Conservation (phyloP, 2,888 invertebrate species). For the Drosophila greeni region DNA sequence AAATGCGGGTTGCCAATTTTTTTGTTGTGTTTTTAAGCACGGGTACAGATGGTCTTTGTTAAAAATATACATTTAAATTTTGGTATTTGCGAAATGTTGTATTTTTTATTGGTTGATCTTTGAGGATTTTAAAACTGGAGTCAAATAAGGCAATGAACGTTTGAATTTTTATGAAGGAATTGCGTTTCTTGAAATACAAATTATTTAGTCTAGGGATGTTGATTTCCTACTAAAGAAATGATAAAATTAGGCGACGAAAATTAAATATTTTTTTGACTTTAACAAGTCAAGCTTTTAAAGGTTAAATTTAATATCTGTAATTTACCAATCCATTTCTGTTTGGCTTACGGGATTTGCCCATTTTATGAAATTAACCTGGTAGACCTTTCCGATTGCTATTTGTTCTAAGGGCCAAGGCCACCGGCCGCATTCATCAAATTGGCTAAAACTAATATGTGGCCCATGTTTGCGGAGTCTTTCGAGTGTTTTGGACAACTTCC, state of each 20-base stretch:
- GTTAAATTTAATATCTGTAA: neutral
- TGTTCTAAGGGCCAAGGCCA: constrained; percentile 1
- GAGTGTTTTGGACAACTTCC: constrained; percentile 7
- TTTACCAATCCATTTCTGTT: neutral
- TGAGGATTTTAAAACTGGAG: too few species aligned
- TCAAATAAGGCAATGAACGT: neutral
- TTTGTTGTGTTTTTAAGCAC: too few species aligned
- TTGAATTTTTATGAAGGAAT: neutral
- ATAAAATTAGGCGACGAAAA: neutral
- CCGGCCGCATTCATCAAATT: constrained; percentile 32
- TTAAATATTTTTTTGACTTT: neutral
- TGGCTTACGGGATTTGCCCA: neutral
- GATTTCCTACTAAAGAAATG: neutral
- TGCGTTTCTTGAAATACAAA: neutral
- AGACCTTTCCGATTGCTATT: constrained; percentile 18
- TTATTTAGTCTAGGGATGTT: too few species aligned
- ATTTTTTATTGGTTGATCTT: neutral
- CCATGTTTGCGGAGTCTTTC: constrained; percentile 40
- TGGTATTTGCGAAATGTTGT: neutral
- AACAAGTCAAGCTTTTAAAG: neutral
- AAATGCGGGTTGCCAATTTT: neutral
- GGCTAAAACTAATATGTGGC: constrained; percentile 54
- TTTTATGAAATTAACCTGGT: neutral
- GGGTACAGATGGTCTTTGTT: neutral
- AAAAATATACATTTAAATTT: neutral